phyloP scores from a whole-genome alignment of 1,140 invertebrate species.

The Melitaea cinxia region DNA sequence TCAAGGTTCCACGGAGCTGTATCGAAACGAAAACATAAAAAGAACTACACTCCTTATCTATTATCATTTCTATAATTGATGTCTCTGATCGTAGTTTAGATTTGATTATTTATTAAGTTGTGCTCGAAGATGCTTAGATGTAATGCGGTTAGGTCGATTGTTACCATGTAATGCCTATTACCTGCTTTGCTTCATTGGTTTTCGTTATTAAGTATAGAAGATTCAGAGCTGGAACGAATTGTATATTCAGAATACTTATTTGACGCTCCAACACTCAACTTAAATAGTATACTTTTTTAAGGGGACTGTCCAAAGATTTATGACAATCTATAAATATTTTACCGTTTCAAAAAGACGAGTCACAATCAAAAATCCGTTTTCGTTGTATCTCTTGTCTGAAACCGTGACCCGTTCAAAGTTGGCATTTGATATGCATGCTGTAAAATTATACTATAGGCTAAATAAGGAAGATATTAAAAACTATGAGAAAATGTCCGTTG shows the following conservation, averaged over 20 bases:
- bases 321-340: slow-evolving; percentile 39
- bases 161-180: not conserved
- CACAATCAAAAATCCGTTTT: slow-evolving; percentile 32
- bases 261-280: not conserved
- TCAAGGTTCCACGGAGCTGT: slow-evolving; percentile 13
- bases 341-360: slow-evolving; percentile 35
- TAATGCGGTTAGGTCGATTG: not conserved
- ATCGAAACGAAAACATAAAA: slow-evolving; percentile 11
- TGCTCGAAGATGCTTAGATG: not conserved
- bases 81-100: slow-evolving; percentile 1
- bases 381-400: slow-evolving; percentile 22
- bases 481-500: slow-evolving; percentile 20
- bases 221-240: slow-evolving; percentile 19
- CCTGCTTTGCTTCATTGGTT: slow-evolving; percentile 1
- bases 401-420: slow-evolving; percentile 32
- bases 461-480: slow-evolving; percentile 38
- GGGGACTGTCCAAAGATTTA: slow-evolving; percentile 24
- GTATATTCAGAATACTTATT: slow-evolving; percentile 5
- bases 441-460: slow-evolving; percentile 28
- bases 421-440: slow-evolving; percentile 36
- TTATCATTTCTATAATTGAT: slow-evolving; percentile 7
- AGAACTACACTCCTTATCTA: not conserved
- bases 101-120: not conserved
- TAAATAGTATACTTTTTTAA: slow-evolving; percentile 3
- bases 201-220: slow-evolving; percentile 5